These are phyloP conservation scores for Paramacrobiotus metropolitanus DNA, from an alignment of 1,140 invertebrate genomes.

Conservation along the genomic window DNA sequence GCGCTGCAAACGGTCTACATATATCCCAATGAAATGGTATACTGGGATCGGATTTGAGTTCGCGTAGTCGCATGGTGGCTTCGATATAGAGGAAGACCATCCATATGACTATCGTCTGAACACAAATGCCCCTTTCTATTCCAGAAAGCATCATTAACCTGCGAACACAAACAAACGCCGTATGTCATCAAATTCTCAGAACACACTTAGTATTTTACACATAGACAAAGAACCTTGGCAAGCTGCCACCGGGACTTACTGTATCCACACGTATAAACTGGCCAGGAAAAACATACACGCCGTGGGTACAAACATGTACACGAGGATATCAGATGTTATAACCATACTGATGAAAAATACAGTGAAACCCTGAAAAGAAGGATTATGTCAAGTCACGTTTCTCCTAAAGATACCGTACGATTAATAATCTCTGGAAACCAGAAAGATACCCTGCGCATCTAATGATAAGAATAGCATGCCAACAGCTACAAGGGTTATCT, in stretches of 20 bases:
- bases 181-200: conserved; percentile 4
- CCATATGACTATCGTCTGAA: conserved; percentile 81
- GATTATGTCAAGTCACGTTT: no score
- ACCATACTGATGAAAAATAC: conserved; percentile 95
- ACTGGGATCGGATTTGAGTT: conserved; percentile 32
- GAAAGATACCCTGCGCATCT: neutral
- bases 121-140: conserved; percentile 65
- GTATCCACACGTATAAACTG: conserved; percentile 95
- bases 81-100: conserved; percentile 85
- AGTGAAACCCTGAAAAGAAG: conserved; percentile 79
- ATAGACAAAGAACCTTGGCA: conserved; percentile 13
- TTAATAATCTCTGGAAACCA: conserved; percentile 11
- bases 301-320: conserved; percentile 95
- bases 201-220: conserved; percentile 11
- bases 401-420: no score
- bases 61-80: conserved; percentile 59
- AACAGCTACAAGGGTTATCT: neutral
- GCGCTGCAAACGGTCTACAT: conserved; percentile 89
- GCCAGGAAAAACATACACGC: conserved; percentile 94
- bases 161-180: conserved; percentile 15
- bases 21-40: conserved; percentile 73
- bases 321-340: conserved; percentile 91
- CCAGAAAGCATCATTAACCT: conserved; percentile 6
- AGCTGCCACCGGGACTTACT: conserved; percentile 56
- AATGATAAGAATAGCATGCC: conserved; percentile 18